phyloP scores from a whole-genome alignment of 2,113 vertebrate species.

The Odontophorus gujanensis region DNA sequence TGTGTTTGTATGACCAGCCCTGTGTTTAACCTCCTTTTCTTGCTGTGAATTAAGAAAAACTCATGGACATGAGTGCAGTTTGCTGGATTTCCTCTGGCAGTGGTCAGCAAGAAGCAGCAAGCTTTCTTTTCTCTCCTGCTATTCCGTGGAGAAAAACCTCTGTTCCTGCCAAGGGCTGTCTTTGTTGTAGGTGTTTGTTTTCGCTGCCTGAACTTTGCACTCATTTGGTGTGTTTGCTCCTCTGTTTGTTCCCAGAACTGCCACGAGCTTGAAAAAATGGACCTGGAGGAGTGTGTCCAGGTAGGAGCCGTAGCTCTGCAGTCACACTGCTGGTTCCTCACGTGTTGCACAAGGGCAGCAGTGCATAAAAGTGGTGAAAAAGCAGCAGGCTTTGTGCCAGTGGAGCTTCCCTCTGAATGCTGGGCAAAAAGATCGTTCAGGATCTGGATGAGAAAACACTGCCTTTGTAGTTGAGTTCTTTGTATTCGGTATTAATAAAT shows the following conservation, averaged over 20 bases:
- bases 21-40: background rate
- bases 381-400: background rate
- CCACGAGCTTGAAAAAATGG: slow-evolving; percentile 99
- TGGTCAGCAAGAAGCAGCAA: background rate
- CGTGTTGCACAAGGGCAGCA: background rate
- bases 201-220: background rate
- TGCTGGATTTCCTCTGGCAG: background rate
- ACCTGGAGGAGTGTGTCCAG: slow-evolving; percentile 98
- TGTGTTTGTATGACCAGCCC: too few species aligned
- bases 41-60: background rate
- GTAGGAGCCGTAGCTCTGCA: slow-evolving; percentile 67
- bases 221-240: background rate
- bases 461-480: background rate
- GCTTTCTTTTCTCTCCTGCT: rapidly evolving
- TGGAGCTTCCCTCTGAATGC: rapidly evolving
- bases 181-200: background rate
- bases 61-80: background rate
- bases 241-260: slow-evolving; percentile 86
- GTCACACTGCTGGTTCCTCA: too few species aligned
- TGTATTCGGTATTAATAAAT: rapidly evolving
- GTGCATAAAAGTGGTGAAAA: background rate
- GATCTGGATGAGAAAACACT: background rate
- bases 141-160: background rate
- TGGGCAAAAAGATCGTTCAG: background rate
- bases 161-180: background rate